These are phyloP conservation scores for Sebastes iracundus DNA, from an alignment of 2,797 vertebrate species.

Conservation along the genomic window DNA sequence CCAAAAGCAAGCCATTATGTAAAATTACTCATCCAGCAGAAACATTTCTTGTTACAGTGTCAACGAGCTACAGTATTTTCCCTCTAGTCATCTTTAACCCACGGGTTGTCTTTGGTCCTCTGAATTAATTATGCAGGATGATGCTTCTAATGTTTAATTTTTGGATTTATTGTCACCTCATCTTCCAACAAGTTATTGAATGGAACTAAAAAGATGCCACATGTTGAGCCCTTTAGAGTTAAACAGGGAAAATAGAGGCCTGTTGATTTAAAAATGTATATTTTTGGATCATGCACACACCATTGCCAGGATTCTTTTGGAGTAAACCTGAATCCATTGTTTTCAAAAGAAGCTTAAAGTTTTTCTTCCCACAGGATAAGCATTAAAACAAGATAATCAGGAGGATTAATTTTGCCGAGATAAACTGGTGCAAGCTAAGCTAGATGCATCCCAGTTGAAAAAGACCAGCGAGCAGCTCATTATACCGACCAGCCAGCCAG, in stretches of 20 bases:
- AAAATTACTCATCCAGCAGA: slow-evolving; percentile 20
- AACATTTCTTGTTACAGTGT: slow-evolving; percentile 2
- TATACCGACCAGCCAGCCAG: slow-evolving; percentile 43
- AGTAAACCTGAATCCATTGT: slow-evolving; percentile 45
- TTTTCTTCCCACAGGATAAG: slow-evolving; percentile 27
- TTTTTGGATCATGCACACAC: background rate
- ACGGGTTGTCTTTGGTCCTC: background rate
- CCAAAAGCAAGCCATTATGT: slow-evolving; percentile 6
- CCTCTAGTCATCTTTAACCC: slow-evolving; percentile 6
- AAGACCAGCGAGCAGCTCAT: slow-evolving; percentile 44
- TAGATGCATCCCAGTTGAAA: slow-evolving; percentile 33
- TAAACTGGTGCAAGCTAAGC: slow-evolving; percentile 32
- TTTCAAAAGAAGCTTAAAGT: slow-evolving; percentile 29
- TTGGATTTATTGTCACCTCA: background rate
- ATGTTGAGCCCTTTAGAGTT: background rate
- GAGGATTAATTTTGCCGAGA: slow-evolving; percentile 39
- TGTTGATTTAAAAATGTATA: background rate
- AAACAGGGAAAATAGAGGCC: background rate
- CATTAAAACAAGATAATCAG: slow-evolving; percentile 43
- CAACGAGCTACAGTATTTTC: slow-evolving; percentile 7
- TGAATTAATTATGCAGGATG: background rate
- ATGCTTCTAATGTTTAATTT: background rate
- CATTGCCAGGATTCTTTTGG: slow-evolving; percentile 3
- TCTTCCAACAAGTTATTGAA: background rate
- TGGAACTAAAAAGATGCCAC: background rate